Conservation (phyloP, 2,888 invertebrate species). For the Dendrolimus pini region DNA sequence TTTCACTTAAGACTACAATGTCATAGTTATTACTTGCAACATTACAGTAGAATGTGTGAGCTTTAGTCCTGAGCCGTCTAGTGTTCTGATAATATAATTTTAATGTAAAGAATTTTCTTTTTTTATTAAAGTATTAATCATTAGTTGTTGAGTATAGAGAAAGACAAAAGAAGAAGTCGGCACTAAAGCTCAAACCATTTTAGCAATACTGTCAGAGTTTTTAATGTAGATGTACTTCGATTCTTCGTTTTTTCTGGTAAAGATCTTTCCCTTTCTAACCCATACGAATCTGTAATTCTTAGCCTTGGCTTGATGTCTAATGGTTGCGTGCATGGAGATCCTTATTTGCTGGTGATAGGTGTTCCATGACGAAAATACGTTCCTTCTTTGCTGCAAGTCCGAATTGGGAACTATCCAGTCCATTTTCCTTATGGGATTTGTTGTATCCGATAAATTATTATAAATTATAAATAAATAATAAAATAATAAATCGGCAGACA, state of each 20-base stretch:
- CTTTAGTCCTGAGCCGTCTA: background rate
- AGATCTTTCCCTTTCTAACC: slow-evolving; percentile 4
- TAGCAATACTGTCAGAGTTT: slow-evolving; percentile 1
- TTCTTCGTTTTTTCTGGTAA: slow-evolving; percentile 4
- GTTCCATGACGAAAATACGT: slow-evolving; percentile 3
- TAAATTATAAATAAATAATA: too few relatives aligned
- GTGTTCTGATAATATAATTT: slow-evolving; percentile 1
- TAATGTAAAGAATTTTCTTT: background rate
- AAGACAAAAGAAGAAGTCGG: too few relatives aligned
- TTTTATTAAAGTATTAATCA: background rate
- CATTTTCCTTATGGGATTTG: slow-evolving; percentile 1
- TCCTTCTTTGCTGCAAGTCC: slow-evolving; percentile 2
- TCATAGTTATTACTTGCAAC: background rate
- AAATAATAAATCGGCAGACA: too few relatives aligned
- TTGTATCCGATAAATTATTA: slow-evolving; percentile 2
- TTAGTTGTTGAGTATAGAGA: too few relatives aligned
- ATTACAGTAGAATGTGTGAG: background rate
- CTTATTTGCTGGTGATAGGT: slow-evolving; percentile 4
- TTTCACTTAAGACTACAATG: background rate
- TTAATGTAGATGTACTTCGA: background rate
- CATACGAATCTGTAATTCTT: slow-evolving; percentile 1
- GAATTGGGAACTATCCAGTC: slow-evolving; percentile 2
- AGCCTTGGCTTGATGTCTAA: slow-evolving; percentile 3
- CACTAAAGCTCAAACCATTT: background rate
- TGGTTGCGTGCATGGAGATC: slow-evolving; percentile 5